Base-by-base conservation (phyloP, 2,113 vertebrate genomes). In the Percopsis transmontana region DNA sequence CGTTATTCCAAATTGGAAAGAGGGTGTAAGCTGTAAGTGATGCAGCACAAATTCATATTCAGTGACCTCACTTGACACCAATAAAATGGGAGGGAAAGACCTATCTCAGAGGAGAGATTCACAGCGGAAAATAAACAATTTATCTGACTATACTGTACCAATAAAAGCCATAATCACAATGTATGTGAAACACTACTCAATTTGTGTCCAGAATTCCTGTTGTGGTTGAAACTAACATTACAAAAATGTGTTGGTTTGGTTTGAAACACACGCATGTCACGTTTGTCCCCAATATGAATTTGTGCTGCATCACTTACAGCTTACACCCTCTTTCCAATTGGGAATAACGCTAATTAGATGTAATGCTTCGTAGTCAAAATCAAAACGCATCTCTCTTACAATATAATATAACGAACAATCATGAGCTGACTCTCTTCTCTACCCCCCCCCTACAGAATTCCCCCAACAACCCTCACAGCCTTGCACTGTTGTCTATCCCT, bases 91-190 rank as follows among this genome's bases (percentile, higher is more conserved):
- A 13, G 7, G n/a, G 44, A 48, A 21, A 9, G 11, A 16, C 48
- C 58, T 45, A 50, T 20, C n/a, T 50, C 19, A 50, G 2, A 50
- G 8, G 6, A 47, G n/a, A 47, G n/a, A 21, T 42, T 13, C 2
- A 39, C 55, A 19, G 47, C 57, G 8, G 51, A 9, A 7, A 11
- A 52, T 47, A 41, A 70, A 44, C 47, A 68, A 21, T 65, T n/a
- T 45, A 6, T 24, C 58, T 40, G 8, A 41, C 60, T 55, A 20
- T 19, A 11, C 39, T 40, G 41, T 58, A n/a, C n/a, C n/a, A n/a
- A n/a, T n/a, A n/a, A n/a, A n/a, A n/a, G n/a, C n/a, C n/a, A n/a
- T n/a, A n/a, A n/a, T n/a, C n/a, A n/a, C n/a, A n/a, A n/a, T n/a
- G n/a, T n/a, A n/a, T n/a, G n/a, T n/a, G n/a, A n/a, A n/a, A n/a